Base-by-base conservation (phyloP, 2,113 vertebrate species). In the Sturnira hondurensis region DNA sequence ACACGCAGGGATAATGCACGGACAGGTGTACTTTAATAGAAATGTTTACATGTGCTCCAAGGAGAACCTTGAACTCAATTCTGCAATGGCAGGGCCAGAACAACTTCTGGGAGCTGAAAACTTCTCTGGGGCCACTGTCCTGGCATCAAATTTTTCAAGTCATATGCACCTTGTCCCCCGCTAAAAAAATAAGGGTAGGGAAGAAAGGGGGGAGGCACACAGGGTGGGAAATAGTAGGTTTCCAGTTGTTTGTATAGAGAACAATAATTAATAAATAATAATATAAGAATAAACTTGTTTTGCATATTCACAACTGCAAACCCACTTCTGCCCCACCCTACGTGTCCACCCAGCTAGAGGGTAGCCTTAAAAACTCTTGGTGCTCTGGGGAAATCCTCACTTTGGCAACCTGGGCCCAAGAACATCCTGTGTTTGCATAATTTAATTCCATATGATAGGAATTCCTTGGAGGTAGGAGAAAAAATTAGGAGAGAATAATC, bases 361-460 rank as follows among this genome's bases (percentile, higher is more conserved):
- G 8, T 77, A 22, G 65, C 78, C 81, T 86, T 43, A 15, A 16
- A 94, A 70, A 63, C 5, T 61, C 0, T 0, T 19, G 14, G 19
- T 9, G 13, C 26, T 70, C 78, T 47, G 73, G 24, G 67, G 67
- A 96, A 82, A 65, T n/a, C 22, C 47, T 78, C 8, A 8, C 56
- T 80, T 84, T 91, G 93, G 43, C 58, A 77, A 65, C 65, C 86
- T 19, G 17, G n/a, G 41, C 12, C 31, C 38, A 22, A 70, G 24
- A 83, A 61, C 5, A 83, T 50, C 12, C 33, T 36, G 41, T 14
- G 41, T 76, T 91, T 67, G 47, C 94, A 58, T 93, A 91, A 95
- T 80, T 93, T 89, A 91, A 93, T 87, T 94, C 89, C 80, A 31
- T 5, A 54, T 33, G 33, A 61, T 10, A 92, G 76, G n/a, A 76